Percentiles rank a stretch among this genome's conserved stretches.
Conservation (phyloP, 2,888 invertebrate species). For the Synergus itoensis region DNA sequence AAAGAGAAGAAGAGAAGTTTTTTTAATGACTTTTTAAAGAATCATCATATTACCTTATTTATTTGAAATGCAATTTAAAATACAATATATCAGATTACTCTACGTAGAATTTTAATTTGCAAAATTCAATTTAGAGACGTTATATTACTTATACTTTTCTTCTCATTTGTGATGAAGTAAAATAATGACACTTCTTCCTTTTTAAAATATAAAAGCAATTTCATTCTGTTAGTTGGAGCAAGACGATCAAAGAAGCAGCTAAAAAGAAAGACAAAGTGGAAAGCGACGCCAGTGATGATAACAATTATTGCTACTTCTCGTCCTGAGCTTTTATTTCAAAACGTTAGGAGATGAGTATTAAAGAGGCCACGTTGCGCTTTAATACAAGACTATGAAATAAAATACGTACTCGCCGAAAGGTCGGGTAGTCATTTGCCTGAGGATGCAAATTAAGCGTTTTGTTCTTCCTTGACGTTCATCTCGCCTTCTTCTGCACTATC, state of each 20-base stretch:
- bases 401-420: too few relatives aligned
- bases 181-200: background rate
- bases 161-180: background rate
- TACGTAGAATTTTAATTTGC: too few relatives aligned
- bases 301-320: background rate
- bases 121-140: too few relatives aligned
- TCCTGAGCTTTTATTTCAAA: background rate
- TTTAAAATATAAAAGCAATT: background rate
- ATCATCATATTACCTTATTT: too few relatives aligned
- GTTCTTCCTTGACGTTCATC: background rate
- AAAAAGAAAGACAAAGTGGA: background rate
- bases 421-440: too few relatives aligned
- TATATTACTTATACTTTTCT: background rate
- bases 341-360: background rate
- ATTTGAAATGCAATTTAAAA: too few relatives aligned
- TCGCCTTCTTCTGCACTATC: background rate
- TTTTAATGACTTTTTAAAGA: too few relatives aligned
- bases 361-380: too few relatives aligned
- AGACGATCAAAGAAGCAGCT: background rate
- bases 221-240: too few relatives aligned
- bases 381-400: too few relatives aligned
- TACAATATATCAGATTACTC: too few relatives aligned
- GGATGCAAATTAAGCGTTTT: background rate
- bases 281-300: background rate
- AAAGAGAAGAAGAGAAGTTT: too few relatives aligned